A percentile compares a stretch with the other conserved stretches of the same genome.
phyloP scores from a whole-genome alignment of 1,140 invertebrate genomes.

The Atta cephalotes region DNA sequence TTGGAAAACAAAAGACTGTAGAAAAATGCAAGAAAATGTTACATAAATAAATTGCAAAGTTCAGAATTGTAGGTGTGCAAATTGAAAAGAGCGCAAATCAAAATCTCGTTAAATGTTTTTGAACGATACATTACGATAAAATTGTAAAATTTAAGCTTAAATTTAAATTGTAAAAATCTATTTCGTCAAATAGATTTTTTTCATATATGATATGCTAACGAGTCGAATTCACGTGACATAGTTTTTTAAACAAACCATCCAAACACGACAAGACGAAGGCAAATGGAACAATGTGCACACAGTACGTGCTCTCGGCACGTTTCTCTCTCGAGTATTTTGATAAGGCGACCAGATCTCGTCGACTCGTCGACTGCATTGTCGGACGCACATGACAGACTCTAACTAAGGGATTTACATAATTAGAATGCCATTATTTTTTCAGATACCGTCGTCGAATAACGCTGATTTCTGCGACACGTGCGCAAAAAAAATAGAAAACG shows the following conservation, averaged over 20 bases:
- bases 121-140: not conserved
- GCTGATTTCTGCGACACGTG: constrained; percentile 77
- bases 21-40: not conserved
- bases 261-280: constrained; percentile 49
- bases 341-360: constrained; percentile 75
- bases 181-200: not conserved
- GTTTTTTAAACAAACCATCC: constrained; percentile 69
- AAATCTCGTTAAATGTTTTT: not conserved
- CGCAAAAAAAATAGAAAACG: constrained; percentile 72
- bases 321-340: constrained; percentile 81
- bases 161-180: no score
- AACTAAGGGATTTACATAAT: constrained; percentile 84
- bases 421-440: constrained; percentile 82
- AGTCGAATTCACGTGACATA: constrained; percentile 35
- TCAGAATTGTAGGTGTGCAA: not conserved
- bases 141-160: not conserved
- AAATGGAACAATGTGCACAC: constrained; percentile 55
- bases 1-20: not conserved
- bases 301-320: constrained; percentile 79
- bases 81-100: not conserved
- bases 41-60: not conserved
- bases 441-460: constrained; percentile 63
- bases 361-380: constrained; percentile 44
- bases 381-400: not conserved
- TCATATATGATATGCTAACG: constrained; percentile 16